Evolutionary conservation across 2,113 vertebrate species (phyloP).

Genomic region (Paraplagusia blochii): DNA sequence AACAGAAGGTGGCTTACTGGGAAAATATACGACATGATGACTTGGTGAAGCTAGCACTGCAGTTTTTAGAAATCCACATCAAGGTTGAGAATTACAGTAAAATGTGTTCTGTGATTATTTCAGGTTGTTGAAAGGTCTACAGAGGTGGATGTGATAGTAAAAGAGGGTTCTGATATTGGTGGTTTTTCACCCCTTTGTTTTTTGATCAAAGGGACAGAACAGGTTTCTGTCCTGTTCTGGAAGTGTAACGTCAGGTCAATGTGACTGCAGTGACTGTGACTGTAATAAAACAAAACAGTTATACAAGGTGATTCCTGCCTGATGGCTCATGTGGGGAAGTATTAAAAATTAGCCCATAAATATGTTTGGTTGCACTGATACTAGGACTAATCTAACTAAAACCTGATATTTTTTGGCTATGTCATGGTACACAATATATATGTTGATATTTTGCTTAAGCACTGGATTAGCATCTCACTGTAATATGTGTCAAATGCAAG

Average conservation of each 20-base stretch:
- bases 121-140: background rate
- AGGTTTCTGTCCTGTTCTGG: slow-evolving; percentile 7
- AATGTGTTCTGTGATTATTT: slow-evolving; percentile 23
- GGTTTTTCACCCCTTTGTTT: slow-evolving; percentile 16
- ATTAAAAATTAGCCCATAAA: too few relatives aligned
- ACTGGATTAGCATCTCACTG: too few relatives aligned
- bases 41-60: slow-evolving; percentile 29
- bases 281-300: slow-evolving; percentile 33
- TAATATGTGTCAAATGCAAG: too few relatives aligned
- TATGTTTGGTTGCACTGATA: too few relatives aligned
- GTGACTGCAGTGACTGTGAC: slow-evolving; percentile 17
- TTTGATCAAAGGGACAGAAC: slow-evolving; percentile 11
- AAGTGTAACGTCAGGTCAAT: slow-evolving; percentile 19
- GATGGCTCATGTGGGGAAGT: background rate
- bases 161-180: slow-evolving; percentile 21
- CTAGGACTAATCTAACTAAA: too few relatives aligned
- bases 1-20: slow-evolving; percentile 38
- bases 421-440: too few relatives aligned
- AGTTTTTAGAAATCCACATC: slow-evolving; percentile 42
- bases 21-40: slow-evolving; percentile 49
- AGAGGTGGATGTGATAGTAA: background rate
- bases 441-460: too few relatives aligned
- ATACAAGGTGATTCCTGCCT: slow-evolving; percentile 18
- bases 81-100: slow-evolving; percentile 17
- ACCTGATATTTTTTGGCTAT: too few relatives aligned